Conservation (phyloP, 2,888 invertebrate species). For the Brachynemurus nebulosus region DNA sequence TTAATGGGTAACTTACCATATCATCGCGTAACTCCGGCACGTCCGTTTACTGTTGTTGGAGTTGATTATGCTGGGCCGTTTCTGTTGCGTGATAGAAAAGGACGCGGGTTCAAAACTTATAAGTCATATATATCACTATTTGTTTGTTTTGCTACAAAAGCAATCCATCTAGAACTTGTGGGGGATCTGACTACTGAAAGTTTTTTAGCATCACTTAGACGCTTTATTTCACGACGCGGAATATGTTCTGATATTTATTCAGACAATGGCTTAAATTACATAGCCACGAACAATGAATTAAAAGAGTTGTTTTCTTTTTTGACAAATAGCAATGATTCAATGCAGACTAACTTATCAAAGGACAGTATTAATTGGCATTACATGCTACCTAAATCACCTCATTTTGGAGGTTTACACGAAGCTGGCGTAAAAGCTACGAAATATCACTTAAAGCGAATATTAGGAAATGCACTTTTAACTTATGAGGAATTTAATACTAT, state of each 20-base stretch:
- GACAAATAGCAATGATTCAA: background rate
- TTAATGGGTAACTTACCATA: background rate
- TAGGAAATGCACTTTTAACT: background rate
- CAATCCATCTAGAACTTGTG: background rate
- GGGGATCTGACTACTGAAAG: background rate
- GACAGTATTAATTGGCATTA: background rate
- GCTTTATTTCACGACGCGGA: background rate
- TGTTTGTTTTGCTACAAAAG: slow-evolving; percentile 3
- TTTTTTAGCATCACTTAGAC: background rate
- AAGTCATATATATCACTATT: background rate
- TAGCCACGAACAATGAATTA: background rate
- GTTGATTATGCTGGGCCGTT: background rate
- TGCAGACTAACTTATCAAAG: background rate
- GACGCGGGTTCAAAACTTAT: background rate
- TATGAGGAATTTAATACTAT: background rate
- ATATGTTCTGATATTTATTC: background rate
- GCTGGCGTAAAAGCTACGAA: background rate
- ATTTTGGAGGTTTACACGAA: background rate
- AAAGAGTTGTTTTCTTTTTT: background rate
- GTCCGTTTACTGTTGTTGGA: background rate
- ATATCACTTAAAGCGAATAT: background rate
- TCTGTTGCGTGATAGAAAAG: background rate
- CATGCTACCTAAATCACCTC: background rate
- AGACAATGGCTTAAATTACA: slow-evolving; percentile 1
- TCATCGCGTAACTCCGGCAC: background rate